Base-by-base conservation (phyloP, 1,140 invertebrate genomes). In the Drosophila baimaii region DNA sequence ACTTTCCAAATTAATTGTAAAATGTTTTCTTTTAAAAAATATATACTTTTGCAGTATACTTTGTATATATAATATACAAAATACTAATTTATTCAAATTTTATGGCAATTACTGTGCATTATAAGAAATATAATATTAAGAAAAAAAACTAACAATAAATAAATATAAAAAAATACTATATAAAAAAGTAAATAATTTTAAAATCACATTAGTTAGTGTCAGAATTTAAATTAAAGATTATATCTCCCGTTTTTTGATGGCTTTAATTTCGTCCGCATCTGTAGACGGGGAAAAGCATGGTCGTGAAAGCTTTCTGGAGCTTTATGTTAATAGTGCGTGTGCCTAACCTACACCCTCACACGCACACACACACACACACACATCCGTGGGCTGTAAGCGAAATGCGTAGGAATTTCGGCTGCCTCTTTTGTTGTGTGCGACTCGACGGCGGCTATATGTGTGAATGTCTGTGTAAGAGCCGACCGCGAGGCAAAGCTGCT, bases 371-470 rank as follows among this genome's bases (percentile, higher is more conserved):
- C 51, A 41, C 31, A 57, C 43, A 56, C 3, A 35, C n/a, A 65
- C 27, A 61, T 19, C 9, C 12, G 57, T 17, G 39, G 27, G 35
- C 62, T 8, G 17, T 64, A 61, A 65, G 44, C 37, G 43, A 81
- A 88, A 66, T 86, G 83, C 83, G 83, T 86, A 86, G 83, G 83
- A 86, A 86, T 86, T 88, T 41, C 59, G 76, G 79, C 43, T 68
- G 79, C 62, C 69, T 49, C 44, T 62, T 81, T 68, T 72, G 62
- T 77, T 73, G 59, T 61, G 47, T 49, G 58, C 35, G 37, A 58
- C 61, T 59, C 37, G 27, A 9, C 9, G 41, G 17, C 51, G 31
- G 19, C 31, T 66, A 57, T 21, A 52, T 29, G 33, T 27, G 35
- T 52, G 19, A 21, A 35, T 71, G 52, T 76, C 43, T 75, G 69